Evolutionary conservation across 2,888 invertebrate species (phyloP).

Genomic region (Apeira syringaria): DNA sequence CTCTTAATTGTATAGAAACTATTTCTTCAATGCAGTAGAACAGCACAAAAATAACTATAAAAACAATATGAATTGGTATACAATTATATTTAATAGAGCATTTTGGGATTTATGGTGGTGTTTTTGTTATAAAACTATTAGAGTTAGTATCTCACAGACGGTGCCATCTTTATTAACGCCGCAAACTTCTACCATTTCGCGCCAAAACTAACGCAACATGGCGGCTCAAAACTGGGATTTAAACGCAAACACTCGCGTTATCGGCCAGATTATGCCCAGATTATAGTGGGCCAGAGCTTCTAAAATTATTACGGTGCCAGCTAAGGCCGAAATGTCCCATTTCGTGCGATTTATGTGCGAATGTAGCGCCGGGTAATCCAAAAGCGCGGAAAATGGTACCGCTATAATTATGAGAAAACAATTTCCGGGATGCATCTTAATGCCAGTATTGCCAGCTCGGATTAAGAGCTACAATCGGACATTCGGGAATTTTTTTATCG

Average conservation of each 20-base stretch:
- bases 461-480: slow-evolving; percentile 62
- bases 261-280: slow-evolving; percentile 81
- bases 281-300: slow-evolving; percentile 74
- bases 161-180: slow-evolving; percentile 57
- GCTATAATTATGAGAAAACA: slow-evolving; percentile 83
- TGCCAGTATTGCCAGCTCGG: slow-evolving; percentile 63
- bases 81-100: too few relatives aligned
- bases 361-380: slow-evolving; percentile 75
- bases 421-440: slow-evolving; percentile 79
- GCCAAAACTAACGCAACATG: slow-evolving; percentile 68
- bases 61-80: too few relatives aligned
- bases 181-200: slow-evolving; percentile 35
- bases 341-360: slow-evolving; percentile 78
- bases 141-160: slow-evolving; percentile 47
- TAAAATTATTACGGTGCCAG: slow-evolving; percentile 79
- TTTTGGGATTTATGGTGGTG: too few relatives aligned
- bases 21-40: too few relatives aligned
- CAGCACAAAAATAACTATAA: too few relatives aligned
- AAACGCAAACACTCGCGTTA: slow-evolving; percentile 76
- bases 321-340: slow-evolving; percentile 80
- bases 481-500: slow-evolving; percentile 45
- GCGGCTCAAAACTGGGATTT: slow-evolving; percentile 66
- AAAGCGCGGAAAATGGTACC: slow-evolving; percentile 55
- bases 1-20: too few relatives aligned
- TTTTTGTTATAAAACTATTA: too few relatives aligned